Evolutionary conservation across 2,113 vertebrate genomes (phyloP).

Genomic region (Cephalopterus ornatus): DNA sequence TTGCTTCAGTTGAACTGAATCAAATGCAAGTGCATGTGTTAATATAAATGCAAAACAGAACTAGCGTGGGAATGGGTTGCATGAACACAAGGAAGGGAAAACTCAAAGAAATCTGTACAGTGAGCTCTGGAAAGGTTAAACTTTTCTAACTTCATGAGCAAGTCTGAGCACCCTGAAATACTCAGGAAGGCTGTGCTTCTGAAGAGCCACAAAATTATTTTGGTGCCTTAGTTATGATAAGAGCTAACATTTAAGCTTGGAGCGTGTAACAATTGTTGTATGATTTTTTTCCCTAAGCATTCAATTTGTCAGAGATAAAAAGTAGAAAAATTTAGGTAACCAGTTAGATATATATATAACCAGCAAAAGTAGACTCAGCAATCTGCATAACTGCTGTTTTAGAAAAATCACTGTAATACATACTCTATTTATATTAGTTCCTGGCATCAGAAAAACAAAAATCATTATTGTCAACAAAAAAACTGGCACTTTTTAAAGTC

Average conservation of each 20-base stretch:
- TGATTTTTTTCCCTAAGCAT: neutral
- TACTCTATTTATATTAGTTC: neutral
- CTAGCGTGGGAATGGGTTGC: neutral
- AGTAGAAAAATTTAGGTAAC: neutral
- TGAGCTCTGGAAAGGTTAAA: neutral
- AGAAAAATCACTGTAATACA: neutral
- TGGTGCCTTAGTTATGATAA: neutral
- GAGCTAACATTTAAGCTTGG: neutral
- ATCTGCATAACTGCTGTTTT: neutral
- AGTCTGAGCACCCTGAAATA: neutral
- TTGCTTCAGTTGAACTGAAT: neutral
- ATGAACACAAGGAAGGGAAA: neutral
- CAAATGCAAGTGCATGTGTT: neutral
- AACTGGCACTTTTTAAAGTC: neutral
- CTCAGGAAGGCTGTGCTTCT: neutral
- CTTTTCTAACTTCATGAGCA: neutral
- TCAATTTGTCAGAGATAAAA: neutral
- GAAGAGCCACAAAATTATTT: neutral
- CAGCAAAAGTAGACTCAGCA: neutral
- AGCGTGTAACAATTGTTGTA: neutral
- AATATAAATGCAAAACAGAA: constrained; percentile 18
- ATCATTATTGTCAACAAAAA: neutral
- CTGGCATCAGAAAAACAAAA: neutral
- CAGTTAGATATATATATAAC: neutral
- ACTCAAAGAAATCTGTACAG: neutral